These are phyloP conservation scores for Campylorhamphus procurvoides DNA, from an alignment of 2,113 vertebrate genomes.

Conservation along the genomic window DNA sequence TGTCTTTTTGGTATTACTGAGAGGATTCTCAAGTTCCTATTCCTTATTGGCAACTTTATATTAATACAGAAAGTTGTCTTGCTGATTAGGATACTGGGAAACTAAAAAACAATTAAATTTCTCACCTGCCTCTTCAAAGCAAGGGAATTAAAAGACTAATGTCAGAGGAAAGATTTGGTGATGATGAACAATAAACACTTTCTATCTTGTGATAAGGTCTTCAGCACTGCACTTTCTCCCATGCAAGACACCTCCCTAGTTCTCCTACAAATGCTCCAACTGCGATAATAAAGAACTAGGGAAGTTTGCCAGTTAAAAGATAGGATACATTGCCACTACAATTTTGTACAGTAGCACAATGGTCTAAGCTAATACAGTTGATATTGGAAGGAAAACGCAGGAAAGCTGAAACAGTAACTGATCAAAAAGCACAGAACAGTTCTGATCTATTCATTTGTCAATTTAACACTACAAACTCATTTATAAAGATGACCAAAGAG, in stretches of 20 bases:
- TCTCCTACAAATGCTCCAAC: neutral
- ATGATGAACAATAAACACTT: neutral
- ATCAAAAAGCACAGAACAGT: neutral
- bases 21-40: neutral
- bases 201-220: neutral
- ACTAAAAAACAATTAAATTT: neutral
- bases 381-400: neutral
- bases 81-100: neutral
- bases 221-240: neutral
- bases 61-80: neutral
- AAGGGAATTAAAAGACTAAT: neutral
- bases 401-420: neutral
- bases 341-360: neutral
- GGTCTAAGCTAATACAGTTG: neutral
- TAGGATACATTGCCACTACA: neutral
- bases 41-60: neutral
- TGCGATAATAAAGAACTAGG: neutral
- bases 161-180: neutral
- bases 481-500: neutral
- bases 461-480: neutral
- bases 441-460: neutral
- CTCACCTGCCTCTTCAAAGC: neutral
- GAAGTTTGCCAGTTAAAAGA: neutral
- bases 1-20: neutral
- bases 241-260: fast-evolving